Conservation (phyloP, 2,797 vertebrate species). For the Falco berigora region DNA sequence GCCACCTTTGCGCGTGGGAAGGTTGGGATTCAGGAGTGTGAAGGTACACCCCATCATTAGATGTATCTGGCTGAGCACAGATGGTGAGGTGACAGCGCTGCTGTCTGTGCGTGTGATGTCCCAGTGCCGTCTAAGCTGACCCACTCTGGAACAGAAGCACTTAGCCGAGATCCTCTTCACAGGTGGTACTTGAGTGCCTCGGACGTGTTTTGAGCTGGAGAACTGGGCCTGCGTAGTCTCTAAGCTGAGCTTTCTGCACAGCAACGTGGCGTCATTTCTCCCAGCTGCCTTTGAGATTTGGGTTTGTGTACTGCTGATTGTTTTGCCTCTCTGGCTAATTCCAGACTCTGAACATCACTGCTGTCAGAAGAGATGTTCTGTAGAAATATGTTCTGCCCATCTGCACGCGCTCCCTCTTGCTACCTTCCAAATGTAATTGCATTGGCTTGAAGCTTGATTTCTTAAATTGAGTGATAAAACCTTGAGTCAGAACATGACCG, state of each 20-base stretch:
- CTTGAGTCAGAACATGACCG: not conserved
- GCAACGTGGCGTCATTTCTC: rapidly evolving
- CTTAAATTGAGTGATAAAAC: not conserved
- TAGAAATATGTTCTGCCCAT: not conserved
- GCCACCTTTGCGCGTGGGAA: rapidly evolving
- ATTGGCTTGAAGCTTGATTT: not conserved
- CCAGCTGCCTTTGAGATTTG: not conserved
- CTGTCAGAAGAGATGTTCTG: not conserved
- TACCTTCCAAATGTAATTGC: not conserved
- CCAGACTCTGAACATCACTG: not conserved
- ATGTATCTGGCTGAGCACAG: not conserved
- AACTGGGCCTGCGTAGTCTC: not conserved
- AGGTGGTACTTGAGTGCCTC: not conserved
- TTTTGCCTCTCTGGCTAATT: not conserved
- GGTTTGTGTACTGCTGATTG: not conserved
- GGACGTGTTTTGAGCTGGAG: rapidly evolving
- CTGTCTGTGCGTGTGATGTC: rapidly evolving
- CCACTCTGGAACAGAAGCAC: not conserved
- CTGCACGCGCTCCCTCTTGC: not conserved
- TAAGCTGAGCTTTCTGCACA: not conserved
- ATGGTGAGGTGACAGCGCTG: rapidly evolving
- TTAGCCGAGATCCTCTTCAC: not conserved
- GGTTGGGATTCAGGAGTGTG: rapidly evolving
- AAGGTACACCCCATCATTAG: not conserved
- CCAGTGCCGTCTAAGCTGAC: not conserved